Conservation (phyloP, 2,797 vertebrate genomes). For the Malurus splendens region DNA sequence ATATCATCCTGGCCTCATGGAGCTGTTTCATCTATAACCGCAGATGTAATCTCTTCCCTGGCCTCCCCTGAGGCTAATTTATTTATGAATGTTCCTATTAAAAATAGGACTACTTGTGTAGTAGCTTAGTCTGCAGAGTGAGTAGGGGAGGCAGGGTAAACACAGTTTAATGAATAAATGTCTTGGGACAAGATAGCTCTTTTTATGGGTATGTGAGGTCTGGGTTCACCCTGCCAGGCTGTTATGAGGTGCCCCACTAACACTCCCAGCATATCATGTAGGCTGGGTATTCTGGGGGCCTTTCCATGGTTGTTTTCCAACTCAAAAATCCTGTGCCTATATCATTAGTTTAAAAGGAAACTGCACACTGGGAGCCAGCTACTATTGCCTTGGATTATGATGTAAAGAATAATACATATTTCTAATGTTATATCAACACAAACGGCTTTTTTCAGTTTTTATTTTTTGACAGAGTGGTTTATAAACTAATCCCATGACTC, state of each 20-base stretch:
- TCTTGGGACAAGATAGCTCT: not conserved
- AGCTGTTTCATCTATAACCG: not conserved
- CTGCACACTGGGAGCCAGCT: not conserved
- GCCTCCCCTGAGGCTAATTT: conserved; percentile 11
- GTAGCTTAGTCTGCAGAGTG: not conserved
- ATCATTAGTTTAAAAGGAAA: not conserved
- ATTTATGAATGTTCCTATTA: conserved; percentile 29
- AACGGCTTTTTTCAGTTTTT: not conserved
- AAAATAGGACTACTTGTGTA: not conserved
- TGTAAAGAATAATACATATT: not conserved
- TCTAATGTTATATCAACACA: not conserved
- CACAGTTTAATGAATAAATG: not conserved
- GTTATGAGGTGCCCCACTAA: rapidly evolving
- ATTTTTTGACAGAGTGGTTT: not conserved
- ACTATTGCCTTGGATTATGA: not conserved
- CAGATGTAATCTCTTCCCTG: not conserved
- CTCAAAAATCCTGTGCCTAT: not conserved
- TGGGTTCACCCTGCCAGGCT: not conserved
- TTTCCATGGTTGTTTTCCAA: not conserved
- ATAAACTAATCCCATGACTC: not conserved
- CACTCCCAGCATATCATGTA: rapidly evolving
- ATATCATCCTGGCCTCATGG: not conserved
- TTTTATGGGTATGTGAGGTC: not conserved
- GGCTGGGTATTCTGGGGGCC: not conserved
- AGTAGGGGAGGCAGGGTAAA: not conserved